These are phyloP conservation scores for Sphyrna mokarran DNA, from an alignment of 2,113 vertebrate genomes.

Conservation along the genomic window DNA sequence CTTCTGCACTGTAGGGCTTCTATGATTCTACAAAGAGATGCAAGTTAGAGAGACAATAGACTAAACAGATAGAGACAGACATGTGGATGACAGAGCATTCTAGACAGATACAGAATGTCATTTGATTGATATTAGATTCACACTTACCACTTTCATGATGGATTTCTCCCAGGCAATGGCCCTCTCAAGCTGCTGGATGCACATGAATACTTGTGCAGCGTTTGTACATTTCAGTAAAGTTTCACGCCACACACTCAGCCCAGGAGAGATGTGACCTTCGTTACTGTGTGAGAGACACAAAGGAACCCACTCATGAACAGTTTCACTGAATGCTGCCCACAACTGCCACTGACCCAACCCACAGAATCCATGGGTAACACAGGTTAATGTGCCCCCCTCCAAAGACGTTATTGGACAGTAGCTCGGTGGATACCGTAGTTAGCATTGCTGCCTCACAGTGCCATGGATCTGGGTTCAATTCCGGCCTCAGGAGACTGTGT, in stretches of 20 bases:
- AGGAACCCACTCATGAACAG: neutral
- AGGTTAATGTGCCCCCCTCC: neutral
- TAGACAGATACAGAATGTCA: neutral
- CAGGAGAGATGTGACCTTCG: constrained; percentile 82
- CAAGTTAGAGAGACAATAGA: neutral
- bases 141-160: constrained; percentile 82
- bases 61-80: neutral
- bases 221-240: constrained; percentile 81
- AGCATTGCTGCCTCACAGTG: no score
- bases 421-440: no score
- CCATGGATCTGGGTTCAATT: no score
- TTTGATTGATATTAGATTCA: neutral
- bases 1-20: no score
- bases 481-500: no score
- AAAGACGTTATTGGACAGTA: neutral
- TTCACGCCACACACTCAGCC: constrained; percentile 81
- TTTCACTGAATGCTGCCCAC: neutral
- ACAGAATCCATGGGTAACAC: neutral
- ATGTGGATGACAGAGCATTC: neutral
- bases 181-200: constrained; percentile 79
- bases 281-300: constrained; percentile 51
- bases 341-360: neutral
- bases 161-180: constrained; percentile 94
- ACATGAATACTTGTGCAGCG: constrained; percentile 80
- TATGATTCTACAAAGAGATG: neutral